Conservation (phyloP, 2,888 invertebrate species). For the Troides oblongomaculatus region DNA sequence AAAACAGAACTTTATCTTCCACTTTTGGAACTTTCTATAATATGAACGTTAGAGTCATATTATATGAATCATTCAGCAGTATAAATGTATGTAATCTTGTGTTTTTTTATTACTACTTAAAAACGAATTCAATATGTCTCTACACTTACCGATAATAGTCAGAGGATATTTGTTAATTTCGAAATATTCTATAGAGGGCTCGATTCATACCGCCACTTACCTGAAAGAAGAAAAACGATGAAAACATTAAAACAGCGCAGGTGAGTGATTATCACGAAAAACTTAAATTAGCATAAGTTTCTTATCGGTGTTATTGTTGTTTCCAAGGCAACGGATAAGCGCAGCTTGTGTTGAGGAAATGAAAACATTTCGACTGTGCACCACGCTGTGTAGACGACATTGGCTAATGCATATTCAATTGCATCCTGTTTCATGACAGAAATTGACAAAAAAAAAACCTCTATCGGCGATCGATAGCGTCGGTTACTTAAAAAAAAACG, state of each 20-base stretch:
- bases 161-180: constrained; percentile 2
- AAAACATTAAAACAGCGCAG: constrained; percentile 15
- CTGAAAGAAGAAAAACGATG: constrained; percentile 17
- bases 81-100: no score
- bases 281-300: constrained; percentile 15
- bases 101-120: not conserved
- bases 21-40: constrained; percentile 10
- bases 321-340: constrained; percentile 20
- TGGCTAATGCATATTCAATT: constrained; percentile 13
- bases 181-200: constrained; percentile 17
- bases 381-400: not conserved
- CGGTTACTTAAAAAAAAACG: not conserved
- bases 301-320: constrained; percentile 24
- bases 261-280: constrained; percentile 10
- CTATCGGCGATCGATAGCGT: not conserved
- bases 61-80: not conserved
- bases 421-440: constrained; percentile 2
- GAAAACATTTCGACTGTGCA: constrained; percentile 23
- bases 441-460: constrained; percentile 2
- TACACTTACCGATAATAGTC: constrained; percentile 5
- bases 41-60: constrained; percentile 1
- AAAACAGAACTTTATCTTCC: constrained; percentile 12
- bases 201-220: constrained; percentile 31
- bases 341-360: constrained; percentile 18
- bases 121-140: not conserved